phyloP scores from a whole-genome alignment of 1,140 invertebrate genomes.

The Pogonus chalceus region DNA sequence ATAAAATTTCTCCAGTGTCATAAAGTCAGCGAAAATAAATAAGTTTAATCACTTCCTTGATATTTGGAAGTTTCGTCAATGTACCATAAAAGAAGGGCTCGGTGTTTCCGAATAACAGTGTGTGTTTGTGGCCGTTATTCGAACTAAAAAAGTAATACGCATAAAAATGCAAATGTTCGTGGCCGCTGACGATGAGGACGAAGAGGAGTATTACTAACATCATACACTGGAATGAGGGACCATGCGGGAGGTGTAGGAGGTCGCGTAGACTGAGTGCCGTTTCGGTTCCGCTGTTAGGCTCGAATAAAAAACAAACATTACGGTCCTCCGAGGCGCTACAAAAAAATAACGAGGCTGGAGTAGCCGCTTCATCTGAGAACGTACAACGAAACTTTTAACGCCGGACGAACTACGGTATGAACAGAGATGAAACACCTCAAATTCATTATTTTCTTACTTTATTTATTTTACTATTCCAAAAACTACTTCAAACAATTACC shows the following conservation, averaged over 20 bases:
- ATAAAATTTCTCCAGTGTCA: background rate
- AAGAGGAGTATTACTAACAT: too few species aligned
- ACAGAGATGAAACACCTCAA: too few species aligned
- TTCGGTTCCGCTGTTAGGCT: background rate
- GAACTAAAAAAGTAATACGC: background rate
- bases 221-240: too few species aligned
- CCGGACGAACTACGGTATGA: too few species aligned
- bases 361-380: background rate
- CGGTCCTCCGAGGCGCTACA: background rate
- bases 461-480: too few species aligned
- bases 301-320: background rate
- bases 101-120: background rate
- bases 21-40: background rate
- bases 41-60: background rate
- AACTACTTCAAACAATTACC: too few species aligned
- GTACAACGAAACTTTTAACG: background rate
- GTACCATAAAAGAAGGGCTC: background rate
- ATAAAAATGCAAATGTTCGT: background rate
- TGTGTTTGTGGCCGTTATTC: background rate
- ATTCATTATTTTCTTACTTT: too few species aligned
- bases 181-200: background rate
- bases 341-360: background rate
- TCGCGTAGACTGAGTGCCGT: background rate
- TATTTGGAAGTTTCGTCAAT: background rate
- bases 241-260: too few species aligned